Base-by-base conservation (phyloP, 2,888 invertebrate species). In the Trichopoda pennipes region DNA sequence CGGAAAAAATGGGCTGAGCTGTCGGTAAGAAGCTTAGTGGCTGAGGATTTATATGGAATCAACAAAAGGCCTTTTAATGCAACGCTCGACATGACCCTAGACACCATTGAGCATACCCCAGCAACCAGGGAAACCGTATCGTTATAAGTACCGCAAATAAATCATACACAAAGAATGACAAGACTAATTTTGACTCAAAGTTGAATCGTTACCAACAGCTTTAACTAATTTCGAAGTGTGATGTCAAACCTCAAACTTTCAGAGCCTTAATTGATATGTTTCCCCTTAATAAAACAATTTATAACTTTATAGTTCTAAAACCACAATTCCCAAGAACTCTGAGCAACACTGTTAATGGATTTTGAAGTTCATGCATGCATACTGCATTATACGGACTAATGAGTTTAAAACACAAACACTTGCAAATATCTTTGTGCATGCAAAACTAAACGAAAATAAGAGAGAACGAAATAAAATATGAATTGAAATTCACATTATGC, bases 401-500 rank as follows among this genome's bases (percentile, higher is more conserved):
- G 53, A 63, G 21, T 44, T 63, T 55, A 28, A 17, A 55, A 28
- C 12, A 42, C 28, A 55, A 55, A 28, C 55, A 23, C 28, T 68
- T 42, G 28, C 42, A 28, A 38, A 68, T 42, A 55, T 28, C 23
- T 51, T 55, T 17, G 42, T 1, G 38, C 19, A 53, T 28, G 17
- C 8, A 21, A 38, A 66, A 51, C 9, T 8, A 38, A 72, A 38
- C 17, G 6, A 32, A 21, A 51, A 61, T 32, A 19, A 14, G 32
- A 55, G n/a, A 49, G 16, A 17, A 28, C 8, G n/a, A 21, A 66
- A 28, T 4, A 28, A n/a, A 28, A 28, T 28, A 6, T 16, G 21
- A 35, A 53, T 53, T 66, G 21, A 66, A 53, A 17, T 47, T n/a
- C 44, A 74, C n/a, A 63, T 74, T 56, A 74, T 74, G 64, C 74